A percentile compares a stretch with the other conserved stretches of the same genome.
phyloP scores from a whole-genome alignment of 2,113 vertebrate species.

The Bettongia penicillata region DNA sequence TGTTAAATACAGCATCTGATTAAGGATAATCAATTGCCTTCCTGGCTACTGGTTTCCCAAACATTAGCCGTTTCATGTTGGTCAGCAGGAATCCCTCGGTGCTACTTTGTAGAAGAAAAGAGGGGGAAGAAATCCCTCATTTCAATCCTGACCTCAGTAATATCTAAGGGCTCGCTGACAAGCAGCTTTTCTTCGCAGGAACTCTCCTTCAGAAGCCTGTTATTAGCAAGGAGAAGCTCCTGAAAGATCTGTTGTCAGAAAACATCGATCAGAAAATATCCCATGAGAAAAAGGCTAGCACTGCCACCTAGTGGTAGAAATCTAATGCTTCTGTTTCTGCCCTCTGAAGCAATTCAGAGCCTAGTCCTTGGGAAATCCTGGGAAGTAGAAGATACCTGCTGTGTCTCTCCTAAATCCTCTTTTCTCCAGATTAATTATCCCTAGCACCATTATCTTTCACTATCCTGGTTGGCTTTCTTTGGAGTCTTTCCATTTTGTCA shows the following conservation, averaged over 20 bases:
- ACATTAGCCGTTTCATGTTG: conserved; percentile 38
- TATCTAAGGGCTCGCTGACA: neutral
- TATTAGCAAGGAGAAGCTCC: neutral
- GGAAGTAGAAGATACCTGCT: neutral
- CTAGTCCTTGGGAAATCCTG: neutral
- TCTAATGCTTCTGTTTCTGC: neutral
- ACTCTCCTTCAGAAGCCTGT: neutral
- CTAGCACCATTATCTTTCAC: neutral
- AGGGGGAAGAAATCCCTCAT: neutral
- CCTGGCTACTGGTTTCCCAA: conserved; percentile 38
- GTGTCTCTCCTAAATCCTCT: neutral
- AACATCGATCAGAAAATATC: neutral
- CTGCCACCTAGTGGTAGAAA: neutral
- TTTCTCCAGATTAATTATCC: neutral
- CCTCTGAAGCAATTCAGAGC: neutral
- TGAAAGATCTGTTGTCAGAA: neutral
- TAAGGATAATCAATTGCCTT: neutral
- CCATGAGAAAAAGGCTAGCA: neutral
- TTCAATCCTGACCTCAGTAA: neutral
- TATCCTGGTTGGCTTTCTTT: neutral
- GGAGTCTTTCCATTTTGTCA: neutral
- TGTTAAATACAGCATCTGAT: neutral
- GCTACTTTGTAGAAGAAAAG: neutral
- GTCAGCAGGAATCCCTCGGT: neutral
- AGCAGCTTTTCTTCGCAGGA: neutral